Base-by-base conservation (phyloP, 2,113 vertebrate genomes). In the Choloepus hoffmanni region DNA sequence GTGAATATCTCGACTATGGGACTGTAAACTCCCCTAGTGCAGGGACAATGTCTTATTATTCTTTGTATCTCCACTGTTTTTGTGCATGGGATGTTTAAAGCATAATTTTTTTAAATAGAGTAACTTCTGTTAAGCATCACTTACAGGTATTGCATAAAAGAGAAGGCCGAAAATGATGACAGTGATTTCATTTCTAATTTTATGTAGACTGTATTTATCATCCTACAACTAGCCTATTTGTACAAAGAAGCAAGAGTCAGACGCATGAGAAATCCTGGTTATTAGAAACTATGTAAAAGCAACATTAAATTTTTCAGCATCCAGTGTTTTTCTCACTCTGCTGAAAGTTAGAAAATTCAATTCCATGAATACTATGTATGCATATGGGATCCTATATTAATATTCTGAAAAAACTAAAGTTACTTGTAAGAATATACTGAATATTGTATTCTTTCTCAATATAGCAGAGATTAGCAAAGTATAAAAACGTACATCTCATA, bases 301-400 rank as follows among this genome's bases (percentile, higher is more conserved):
- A 96, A 86, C 82, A 83, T 87, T 95, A 90, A 95, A 89, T 92
- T 97, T 95, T 85, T 95, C 72, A 95, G 83, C 53, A 86, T 63
- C 79, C 93, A 91, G 63, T 86, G 63, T 85, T 55, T 95, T 24
- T 93, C 68, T 84, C 13, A 1, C 77, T 96, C 90, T 96, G 72
- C 90, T 95, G 78, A 84, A 95, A 95, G 81, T 70, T 76, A 81
- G 50, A 95, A 72, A 97, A 96, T 65, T 86, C 73, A 94, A 86
- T 91, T 96, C 89, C 93, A 53, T 88, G 62, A 92, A 68, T 84
- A 85, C 79, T 95, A 94, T 62, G 95, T 77, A 67, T 81, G 72
- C 58, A 86, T 40, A 40, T 53, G 76, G 36, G 53, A 90, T 78
- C 76, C 72, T 95, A 95, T 93, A 95, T 96, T 96, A 96, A 90